These are phyloP conservation scores for Standfussiana lucernea DNA, from an alignment of 2,888 invertebrate species.

Conservation along the genomic window DNA sequence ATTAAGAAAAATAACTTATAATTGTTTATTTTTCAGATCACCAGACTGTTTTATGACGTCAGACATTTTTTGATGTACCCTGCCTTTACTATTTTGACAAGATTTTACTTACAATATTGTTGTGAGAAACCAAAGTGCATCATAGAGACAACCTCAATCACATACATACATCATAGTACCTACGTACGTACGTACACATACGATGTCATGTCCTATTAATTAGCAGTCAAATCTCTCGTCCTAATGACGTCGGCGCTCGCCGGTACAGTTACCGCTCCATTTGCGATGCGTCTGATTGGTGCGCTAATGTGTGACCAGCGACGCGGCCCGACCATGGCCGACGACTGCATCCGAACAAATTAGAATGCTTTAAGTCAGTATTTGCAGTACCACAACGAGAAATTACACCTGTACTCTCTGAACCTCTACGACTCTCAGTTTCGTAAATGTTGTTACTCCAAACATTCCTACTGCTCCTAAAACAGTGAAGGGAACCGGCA, in stretches of 20 bases:
- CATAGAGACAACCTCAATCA: neutral
- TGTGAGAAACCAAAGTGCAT: neutral
- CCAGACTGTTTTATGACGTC: neutral
- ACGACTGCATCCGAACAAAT: constrained; percentile 26
- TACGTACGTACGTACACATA: no score
- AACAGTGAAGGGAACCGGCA: no score
- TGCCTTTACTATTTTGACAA: neutral
- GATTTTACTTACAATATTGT: neutral
- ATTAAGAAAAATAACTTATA: neutral
- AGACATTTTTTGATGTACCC: neutral
- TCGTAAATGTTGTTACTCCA: no score
- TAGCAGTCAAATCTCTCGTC: constrained; percentile 54
- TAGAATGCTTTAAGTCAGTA: constrained; percentile 16
- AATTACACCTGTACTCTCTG: neutral
- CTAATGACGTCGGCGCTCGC: constrained; percentile 37
- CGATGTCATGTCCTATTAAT: constrained; percentile 41
- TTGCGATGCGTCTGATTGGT: constrained; percentile 52
- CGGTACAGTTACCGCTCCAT: constrained; percentile 57
- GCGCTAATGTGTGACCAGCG: constrained; percentile 52
- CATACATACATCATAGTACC: constrained; percentile 9
- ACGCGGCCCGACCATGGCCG: constrained; percentile 3
- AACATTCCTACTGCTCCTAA: no score
- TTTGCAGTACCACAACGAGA: neutral
- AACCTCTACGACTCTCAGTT: no score
- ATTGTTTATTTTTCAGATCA: neutral